Evolutionary conservation across 1,140 invertebrate species (phyloP), one percentile per base, ranked within the genome.

Genomic region (Sarcophaga peregrina): DNA sequence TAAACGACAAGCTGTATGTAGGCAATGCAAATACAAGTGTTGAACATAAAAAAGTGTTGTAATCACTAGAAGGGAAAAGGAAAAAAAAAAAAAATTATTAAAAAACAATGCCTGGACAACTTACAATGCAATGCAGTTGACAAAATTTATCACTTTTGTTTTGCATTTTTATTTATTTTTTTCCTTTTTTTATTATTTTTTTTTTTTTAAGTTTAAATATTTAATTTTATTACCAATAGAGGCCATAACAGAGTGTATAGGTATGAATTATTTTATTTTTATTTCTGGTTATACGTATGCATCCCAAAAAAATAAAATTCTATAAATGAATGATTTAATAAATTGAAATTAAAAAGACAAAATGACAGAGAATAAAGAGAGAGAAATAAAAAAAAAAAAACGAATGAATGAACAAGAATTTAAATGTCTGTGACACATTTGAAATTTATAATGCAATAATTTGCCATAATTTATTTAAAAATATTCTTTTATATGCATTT

Each of bases 51-150:
- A 58, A 58, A 58, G 11, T 58, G 7, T 13, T 58, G 3, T 58
- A 37, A 37, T 37, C 25, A 37, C 4, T 4, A 37, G 25, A 37
- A 37, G 25, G 4, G 4, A 37, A 37, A 37, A 37, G 4, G 13
- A 1, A 0, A 58, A 58, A 58, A 58, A 58, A 13, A 58, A 13
- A 58, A 7, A 54, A 10, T 58, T 15, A 13, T 15, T 13, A 11
- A 58, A 58, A 58, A 15, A 58, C 15, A 54, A 58, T 58, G n/a
- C 54, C 54, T 7, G 54, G 15, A 58, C 54, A 58, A n/a, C n/a
- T 58, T 58, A 58, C 54, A 58, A 58, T 58, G 54, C n/a, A n/a
- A 58, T 58, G 54, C 54, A 58, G n/a, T 58, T 58, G 54, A 58
- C 54, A 58, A 58, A 58, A 58, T 58, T 58, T 58, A 58, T 58